Evolutionary conservation across 2,113 vertebrate species (phyloP).

Genomic region (Polypterus bichir): DNA sequence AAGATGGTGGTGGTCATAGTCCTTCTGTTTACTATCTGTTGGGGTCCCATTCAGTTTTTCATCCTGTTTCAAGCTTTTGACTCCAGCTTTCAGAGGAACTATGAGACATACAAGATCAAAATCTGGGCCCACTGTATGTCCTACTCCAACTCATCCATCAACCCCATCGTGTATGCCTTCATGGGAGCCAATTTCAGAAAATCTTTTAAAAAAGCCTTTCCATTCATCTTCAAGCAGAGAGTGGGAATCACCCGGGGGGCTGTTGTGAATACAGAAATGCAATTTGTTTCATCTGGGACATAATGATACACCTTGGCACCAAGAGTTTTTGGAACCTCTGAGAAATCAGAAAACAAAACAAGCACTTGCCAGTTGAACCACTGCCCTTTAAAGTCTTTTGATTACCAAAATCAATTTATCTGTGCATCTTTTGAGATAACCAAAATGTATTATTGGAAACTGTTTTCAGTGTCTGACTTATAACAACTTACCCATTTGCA

Average conservation of each 20-base stretch:
- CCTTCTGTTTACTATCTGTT: constrained; percentile 48
- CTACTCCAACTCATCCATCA: constrained; percentile 51
- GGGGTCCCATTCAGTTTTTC: constrained; percentile 54
- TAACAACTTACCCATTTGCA: no score
- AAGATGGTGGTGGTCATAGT: constrained; percentile 54
- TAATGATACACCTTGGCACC: constrained; percentile 17
- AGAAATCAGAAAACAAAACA: no score
- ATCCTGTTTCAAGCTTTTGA: constrained; percentile 48
- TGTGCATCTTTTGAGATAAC: no score
- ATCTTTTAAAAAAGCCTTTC: constrained; percentile 46
- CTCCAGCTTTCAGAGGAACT: constrained; percentile 31
- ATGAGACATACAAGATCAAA: constrained; percentile 48
- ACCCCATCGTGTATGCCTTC: constrained; percentile 48
- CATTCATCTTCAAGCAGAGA: constrained; percentile 32
- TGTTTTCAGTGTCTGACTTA: no score
- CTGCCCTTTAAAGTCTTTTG: no score
- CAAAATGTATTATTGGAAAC: no score
- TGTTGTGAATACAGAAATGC: constrained; percentile 34
- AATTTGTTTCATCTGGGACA: constrained; percentile 44
- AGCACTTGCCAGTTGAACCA: no score
- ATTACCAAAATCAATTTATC: no score
- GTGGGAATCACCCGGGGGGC: constrained; percentile 9
- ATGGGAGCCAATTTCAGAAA: constrained; percentile 55
- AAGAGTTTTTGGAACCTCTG: no score
- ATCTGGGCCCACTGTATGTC: constrained; percentile 58